A percentile compares a stretch with the other conserved stretches of the same genome.
Conservation (phyloP, 2,113 vertebrate genomes). For the Colius striatus region DNA sequence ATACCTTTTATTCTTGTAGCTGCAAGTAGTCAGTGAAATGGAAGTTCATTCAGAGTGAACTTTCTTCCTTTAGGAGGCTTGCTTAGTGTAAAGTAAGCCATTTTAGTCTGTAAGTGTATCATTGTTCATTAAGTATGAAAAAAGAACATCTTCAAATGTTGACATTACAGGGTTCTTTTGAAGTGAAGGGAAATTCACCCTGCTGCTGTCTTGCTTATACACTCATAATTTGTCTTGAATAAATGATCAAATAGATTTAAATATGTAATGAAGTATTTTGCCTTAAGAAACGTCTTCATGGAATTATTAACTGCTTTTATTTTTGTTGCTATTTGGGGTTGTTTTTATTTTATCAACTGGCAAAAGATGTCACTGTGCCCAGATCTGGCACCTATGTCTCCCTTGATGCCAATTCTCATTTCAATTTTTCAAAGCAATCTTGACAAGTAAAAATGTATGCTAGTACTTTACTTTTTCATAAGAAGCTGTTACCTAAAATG, state of each 20-base stretch:
- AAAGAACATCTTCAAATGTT: slow-evolving; percentile 7
- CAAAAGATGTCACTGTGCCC: not conserved
- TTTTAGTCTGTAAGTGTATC: not conserved
- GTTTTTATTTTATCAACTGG: not conserved
- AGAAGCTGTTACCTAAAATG: not conserved
- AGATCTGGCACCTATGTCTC: not conserved
- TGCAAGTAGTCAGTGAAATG: not conserved
- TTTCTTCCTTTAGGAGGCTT: not conserved
- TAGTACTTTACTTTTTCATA: not conserved
- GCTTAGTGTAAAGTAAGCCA: not conserved
- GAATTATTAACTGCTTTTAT: not conserved
- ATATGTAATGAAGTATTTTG: not conserved
- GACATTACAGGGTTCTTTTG: not conserved
- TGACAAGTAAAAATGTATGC: not conserved
- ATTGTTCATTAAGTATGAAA: not conserved
- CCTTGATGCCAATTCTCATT: not conserved
- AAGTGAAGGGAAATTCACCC: not conserved
- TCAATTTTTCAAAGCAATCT: not conserved
- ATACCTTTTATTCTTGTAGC: not conserved
- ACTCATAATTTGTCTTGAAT: slow-evolving; percentile 18
- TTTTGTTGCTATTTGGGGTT: not conserved
- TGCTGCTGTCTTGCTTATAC: not conserved
- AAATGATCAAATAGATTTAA: slow-evolving; percentile 38
- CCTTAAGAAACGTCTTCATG: not conserved
- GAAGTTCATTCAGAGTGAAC: not conserved